phyloP scores from a whole-genome alignment of 2,113 vertebrate species.

The Halichoerus grypus region DNA sequence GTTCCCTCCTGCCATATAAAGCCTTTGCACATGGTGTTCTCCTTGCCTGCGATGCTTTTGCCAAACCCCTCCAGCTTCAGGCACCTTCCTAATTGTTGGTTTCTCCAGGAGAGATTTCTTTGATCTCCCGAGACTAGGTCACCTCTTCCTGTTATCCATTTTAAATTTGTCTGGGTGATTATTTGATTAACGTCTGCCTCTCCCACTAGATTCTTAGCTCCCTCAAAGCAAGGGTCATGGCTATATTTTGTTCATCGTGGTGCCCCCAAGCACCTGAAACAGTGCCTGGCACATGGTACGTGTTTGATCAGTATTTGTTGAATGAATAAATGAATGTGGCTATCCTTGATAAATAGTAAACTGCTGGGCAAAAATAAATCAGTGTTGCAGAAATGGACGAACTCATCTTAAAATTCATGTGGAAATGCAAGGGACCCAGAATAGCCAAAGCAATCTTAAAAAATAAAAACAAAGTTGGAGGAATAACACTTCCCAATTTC shows the following conservation, averaged over 20 bases:
- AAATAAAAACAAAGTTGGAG: slow-evolving; percentile 54
- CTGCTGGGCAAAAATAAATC: slow-evolving; percentile 23
- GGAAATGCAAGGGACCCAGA: slow-evolving; percentile 14
- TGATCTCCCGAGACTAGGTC: neutral
- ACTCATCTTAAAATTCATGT: slow-evolving; percentile 21
- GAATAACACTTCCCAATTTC: slow-evolving; percentile 40
- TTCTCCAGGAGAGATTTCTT: slow-evolving; percentile 49
- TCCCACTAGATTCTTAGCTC: slow-evolving; percentile 30
- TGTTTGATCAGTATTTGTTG: slow-evolving; percentile 42
- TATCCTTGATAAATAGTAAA: slow-evolving; percentile 46
- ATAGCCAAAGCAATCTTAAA: slow-evolving; percentile 30
- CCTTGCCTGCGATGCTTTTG: neutral
- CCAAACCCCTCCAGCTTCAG: neutral
- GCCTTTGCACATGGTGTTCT: neutral
- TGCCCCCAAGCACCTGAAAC: slow-evolving; percentile 11
- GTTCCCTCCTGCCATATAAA: neutral
- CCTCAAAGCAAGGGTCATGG: neutral
- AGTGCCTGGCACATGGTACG: neutral
- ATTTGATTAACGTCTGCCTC: slow-evolving; percentile 54
- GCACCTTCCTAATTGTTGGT: slow-evolving; percentile 21
- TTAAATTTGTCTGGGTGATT: slow-evolving; percentile 40
- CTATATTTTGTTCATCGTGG: neutral
- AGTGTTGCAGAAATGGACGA: slow-evolving; percentile 36
- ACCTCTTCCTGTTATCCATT: slow-evolving; percentile 46
- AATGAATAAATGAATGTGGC: slow-evolving; percentile 17